phyloP scores from a whole-genome alignment of 2,888 invertebrate species.

The Diadromus collaris region DNA sequence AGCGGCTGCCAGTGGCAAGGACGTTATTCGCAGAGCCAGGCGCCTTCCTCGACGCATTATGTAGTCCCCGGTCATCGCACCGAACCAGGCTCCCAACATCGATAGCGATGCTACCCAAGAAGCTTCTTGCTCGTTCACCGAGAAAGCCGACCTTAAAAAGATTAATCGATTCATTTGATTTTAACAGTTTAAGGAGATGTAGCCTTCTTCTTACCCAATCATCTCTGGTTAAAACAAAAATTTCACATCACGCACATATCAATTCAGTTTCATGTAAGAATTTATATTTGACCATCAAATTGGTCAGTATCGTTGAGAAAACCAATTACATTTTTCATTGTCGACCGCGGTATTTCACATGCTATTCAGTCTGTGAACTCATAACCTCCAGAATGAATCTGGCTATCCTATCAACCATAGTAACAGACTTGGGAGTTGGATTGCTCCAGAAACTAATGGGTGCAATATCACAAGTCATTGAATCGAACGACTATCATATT shows the following conservation, averaged over 20 bases:
- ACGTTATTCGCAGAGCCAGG: constrained; percentile 86
- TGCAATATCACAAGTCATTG: neutral
- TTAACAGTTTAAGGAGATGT: too few relatives aligned
- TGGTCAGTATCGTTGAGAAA: too few relatives aligned
- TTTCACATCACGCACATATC: too few relatives aligned
- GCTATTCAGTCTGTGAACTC: too few relatives aligned
- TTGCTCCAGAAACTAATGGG: neutral
- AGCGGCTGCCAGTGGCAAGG: constrained; percentile 88
- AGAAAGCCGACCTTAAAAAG: constrained; percentile 81
- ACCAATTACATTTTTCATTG: too few relatives aligned
- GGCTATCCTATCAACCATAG: neutral
- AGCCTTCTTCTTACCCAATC: too few relatives aligned
- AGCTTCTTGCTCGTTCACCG: constrained; percentile 87
- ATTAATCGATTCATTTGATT: neutral
- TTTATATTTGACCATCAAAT: too few relatives aligned
- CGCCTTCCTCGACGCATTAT: constrained; percentile 89
- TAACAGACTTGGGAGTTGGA: neutral
- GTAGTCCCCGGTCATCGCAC: constrained; percentile 90
- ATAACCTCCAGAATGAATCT: too few relatives aligned
- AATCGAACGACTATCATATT: neutral
- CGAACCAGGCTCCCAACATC: constrained; percentile 89
- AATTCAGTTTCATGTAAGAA: too few relatives aligned
- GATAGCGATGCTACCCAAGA: constrained; percentile 92
- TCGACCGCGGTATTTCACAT: too few relatives aligned
- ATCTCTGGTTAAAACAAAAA: too few relatives aligned